Conservation (phyloP, 1,140 invertebrate species). For the Drosophila subobscura region DNA sequence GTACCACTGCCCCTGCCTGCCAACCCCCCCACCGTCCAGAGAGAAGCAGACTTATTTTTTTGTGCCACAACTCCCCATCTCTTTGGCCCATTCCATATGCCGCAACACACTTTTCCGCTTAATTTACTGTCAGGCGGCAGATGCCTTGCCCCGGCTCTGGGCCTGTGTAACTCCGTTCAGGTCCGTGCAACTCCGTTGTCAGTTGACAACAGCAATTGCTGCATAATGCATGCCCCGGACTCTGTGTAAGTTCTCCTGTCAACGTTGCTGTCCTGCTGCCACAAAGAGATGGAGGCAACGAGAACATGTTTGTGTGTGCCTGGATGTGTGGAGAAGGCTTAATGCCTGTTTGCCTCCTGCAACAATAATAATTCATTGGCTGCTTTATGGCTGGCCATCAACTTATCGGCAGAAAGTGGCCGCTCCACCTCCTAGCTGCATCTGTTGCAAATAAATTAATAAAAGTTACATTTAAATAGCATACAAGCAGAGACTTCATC, state of each 20-base stretch:
- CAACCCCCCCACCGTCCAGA: slow-evolving; percentile 24
- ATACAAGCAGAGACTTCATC: slow-evolving; percentile 26
- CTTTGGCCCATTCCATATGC: slow-evolving; percentile 21
- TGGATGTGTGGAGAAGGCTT: slow-evolving; percentile 16
- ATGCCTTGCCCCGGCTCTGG: slow-evolving; percentile 20
- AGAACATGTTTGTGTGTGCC: neutral
- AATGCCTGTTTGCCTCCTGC: slow-evolving; percentile 42
- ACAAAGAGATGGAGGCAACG: too few relatives aligned
- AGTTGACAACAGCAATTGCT: slow-evolving; percentile 79
- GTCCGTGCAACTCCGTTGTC: slow-evolving; percentile 29
- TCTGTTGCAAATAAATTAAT: slow-evolving; percentile 65
- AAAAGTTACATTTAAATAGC: slow-evolving; percentile 75
- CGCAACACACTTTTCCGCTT: slow-evolving; percentile 79
- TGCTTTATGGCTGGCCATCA: slow-evolving; percentile 77
- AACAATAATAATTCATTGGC: slow-evolving; percentile 75
- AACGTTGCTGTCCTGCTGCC: slow-evolving; percentile 37
- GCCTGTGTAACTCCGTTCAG: neutral
- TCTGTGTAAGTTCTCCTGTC: slow-evolving; percentile 51
- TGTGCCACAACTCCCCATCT: slow-evolving; percentile 4
- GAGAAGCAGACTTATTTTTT: slow-evolving; percentile 27
- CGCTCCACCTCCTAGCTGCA: slow-evolving; percentile 2
- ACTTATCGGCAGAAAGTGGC: slow-evolving; percentile 65
- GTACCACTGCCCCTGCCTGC: neutral
- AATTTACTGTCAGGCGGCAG: slow-evolving; percentile 78
- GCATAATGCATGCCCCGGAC: slow-evolving; percentile 69